These are phyloP conservation scores for Xenops minutus DNA, from an alignment of 2,797 vertebrate species.

Conservation along the genomic window DNA sequence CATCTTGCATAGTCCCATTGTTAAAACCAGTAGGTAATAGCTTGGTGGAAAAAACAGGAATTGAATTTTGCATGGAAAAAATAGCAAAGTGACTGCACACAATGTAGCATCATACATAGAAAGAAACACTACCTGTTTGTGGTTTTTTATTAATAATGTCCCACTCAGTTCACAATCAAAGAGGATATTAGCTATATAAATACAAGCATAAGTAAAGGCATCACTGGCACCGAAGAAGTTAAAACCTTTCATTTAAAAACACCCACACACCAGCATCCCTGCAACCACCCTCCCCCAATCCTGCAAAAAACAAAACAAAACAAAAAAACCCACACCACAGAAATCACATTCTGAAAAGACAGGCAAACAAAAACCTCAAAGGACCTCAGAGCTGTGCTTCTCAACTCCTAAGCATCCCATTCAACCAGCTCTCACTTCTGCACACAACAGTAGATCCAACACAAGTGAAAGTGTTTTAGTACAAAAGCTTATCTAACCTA, in stretches of 20 bases:
- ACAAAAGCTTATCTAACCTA: conserved; percentile 1
- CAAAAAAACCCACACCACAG: not conserved
- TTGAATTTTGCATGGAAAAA: not conserved
- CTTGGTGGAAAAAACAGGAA: not conserved
- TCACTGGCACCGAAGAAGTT: not conserved
- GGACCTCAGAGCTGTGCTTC: not conserved
- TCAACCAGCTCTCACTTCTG: not conserved
- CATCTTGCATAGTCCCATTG: not conserved
- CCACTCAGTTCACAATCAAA: not conserved
- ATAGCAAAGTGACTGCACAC: not conserved
- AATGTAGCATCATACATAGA: not conserved
- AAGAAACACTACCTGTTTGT: not conserved
- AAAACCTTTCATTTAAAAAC: not conserved
- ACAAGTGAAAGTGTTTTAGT: not conserved
- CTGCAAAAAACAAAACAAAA: no score
- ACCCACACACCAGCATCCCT: not conserved
- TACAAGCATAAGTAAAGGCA: not conserved
- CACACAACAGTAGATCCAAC: not conserved
- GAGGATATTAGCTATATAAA: not conserved
- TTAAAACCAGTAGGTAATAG: not conserved
- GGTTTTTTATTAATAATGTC: not conserved
- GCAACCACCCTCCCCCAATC: accelerated
- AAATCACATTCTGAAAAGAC: not conserved
- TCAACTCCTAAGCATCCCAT: not conserved
- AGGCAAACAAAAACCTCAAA: not conserved